Evolutionary conservation across 2,888 invertebrate genomes (phyloP), one percentile per base, ranked within the genome.

Genomic region (Philonicus albiceps): DNA sequence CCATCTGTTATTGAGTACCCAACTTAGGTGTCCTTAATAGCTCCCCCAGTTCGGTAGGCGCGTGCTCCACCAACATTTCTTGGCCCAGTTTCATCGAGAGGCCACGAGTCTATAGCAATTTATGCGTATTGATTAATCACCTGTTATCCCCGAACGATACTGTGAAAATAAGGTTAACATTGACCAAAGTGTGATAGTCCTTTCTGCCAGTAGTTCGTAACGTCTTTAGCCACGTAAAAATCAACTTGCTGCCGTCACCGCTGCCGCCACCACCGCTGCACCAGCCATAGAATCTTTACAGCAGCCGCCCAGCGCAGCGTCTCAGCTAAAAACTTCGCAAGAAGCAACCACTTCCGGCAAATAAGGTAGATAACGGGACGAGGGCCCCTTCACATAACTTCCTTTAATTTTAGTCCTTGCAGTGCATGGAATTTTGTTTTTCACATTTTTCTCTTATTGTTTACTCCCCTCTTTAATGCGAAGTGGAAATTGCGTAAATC

Each of bases 101-200:
- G 78, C 43, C 78, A 43, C 76, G 76, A 76, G 78, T 78, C 78
- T 78, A 27, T 78, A 49, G 78, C 64, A 83, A 83, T 83, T 83
- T 85, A 86, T 40, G 80, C 73, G 84, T 86, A 87, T 87, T 73
- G 87, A 87, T 87, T 87, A 87, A 85, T 87, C 87, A 87, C 87
- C 87, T 87, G 87, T 87, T 87, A 87, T 86, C 80, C 80, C 64
- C 73, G 37, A 19, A 84, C 31, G 40, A 13, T 27, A 31, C 75
- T 74, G 75, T 81, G 81, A 75, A 87, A 87, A 78, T 78, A 87
- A 87, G 87, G 87, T 87, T 87, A 87, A 87, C 87, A 87, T 85
- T 76, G 74, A 85, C 55, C 55, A 64, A 83, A 86, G 83, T 86
- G 87, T 87, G 86, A 86, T 87, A 86, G 76, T 83, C 31, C 31